These are phyloP conservation scores for Panagrolaimus sp. DNA, from an alignment of 1,140 invertebrate species.

Conservation along the genomic window DNA sequence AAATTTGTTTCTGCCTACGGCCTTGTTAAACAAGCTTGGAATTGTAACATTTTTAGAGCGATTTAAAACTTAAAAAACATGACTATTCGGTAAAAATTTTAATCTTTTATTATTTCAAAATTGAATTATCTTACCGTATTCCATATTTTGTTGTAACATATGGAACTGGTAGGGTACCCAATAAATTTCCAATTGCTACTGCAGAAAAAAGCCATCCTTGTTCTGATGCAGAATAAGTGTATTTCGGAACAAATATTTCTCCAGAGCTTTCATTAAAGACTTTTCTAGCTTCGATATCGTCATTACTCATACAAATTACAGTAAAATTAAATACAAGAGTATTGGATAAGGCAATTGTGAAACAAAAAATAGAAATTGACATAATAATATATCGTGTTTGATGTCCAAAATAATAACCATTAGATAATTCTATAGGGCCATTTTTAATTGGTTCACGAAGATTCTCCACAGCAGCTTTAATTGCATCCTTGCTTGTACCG, in stretches of 20 bases:
- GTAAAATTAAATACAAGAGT: slow-evolving; percentile 47
- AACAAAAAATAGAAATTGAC: slow-evolving; percentile 32
- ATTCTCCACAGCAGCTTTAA: too few species aligned
- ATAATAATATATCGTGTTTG: slow-evolving; percentile 35
- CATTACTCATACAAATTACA: slow-evolving; percentile 42
- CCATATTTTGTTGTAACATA: neutral
- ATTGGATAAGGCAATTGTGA: slow-evolving; percentile 40
- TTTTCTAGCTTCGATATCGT: slow-evolving; percentile 13
- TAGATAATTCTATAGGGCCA: too few species aligned
- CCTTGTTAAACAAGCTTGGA: too few species aligned
- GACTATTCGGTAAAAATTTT: too few species aligned
- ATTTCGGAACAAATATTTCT: neutral
- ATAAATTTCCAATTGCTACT: neutral
- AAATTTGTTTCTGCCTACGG: too few species aligned
- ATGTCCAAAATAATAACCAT: slow-evolving; percentile 9
- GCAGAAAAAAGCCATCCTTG: slow-evolving; percentile 8
- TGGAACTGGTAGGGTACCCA: neutral
- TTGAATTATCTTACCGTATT: neutral
- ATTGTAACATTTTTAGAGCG: too few species aligned
- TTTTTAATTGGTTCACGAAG: too few species aligned
- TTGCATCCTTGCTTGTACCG: too few species aligned
- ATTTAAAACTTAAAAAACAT: too few species aligned
- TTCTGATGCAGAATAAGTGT: neutral
- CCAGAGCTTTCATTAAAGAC: neutral
- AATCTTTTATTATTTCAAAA: neutral